Base-by-base conservation (phyloP, 1,140 invertebrate species). In the Kradibia gibbosae region DNA sequence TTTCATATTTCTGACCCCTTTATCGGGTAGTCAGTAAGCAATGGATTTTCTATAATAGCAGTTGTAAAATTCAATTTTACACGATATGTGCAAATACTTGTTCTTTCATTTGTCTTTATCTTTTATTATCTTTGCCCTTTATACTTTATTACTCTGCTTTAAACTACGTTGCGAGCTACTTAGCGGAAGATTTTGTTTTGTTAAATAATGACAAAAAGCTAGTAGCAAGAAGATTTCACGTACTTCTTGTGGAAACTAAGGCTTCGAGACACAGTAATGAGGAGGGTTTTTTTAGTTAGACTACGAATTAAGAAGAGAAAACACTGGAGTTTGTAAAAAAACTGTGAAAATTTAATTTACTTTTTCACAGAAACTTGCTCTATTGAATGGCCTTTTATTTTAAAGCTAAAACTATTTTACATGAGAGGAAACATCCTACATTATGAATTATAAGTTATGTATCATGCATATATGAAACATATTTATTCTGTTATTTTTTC, bases 141-240 rank as follows among this genome's bases (percentile, higher is more conserved):
- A 11, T 25, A 34, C 20, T 60, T 57, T 76, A 60, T 60, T 60
- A 76, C 17, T 48, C 36, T 75, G 13, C 39, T 62, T 65, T 62
- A 36, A 31, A 36, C 15, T 39, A 31, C n/a, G 15, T 10, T 10
- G 36, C 0, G 25, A 48, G n/a, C 10, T 45, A 39, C 22, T 55
- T 36, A 4, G 50, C n/a, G 25, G 36, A 39, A 78, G 48, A 78
- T 78, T 70, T 70, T 42, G 45, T 53, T 78, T 78, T 53, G 20
- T 53, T 70, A 53, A 53, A 36, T 48, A 34, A 11, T 17, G 22
- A 10, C n/a, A 45, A 28, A 36, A 31, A 67, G 5, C 0, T 36
- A 22, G 60, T 13, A 79, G n/a, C 28, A n/a, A 57, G 22, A 57
- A 34, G 62, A 67, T 39, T 67, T 67, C 34, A 15, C 28, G 20